Evolutionary conservation across 1,140 invertebrate species (phyloP), one percentile per base, ranked within the genome.

Genomic region (Drosophila pallidifrons): DNA sequence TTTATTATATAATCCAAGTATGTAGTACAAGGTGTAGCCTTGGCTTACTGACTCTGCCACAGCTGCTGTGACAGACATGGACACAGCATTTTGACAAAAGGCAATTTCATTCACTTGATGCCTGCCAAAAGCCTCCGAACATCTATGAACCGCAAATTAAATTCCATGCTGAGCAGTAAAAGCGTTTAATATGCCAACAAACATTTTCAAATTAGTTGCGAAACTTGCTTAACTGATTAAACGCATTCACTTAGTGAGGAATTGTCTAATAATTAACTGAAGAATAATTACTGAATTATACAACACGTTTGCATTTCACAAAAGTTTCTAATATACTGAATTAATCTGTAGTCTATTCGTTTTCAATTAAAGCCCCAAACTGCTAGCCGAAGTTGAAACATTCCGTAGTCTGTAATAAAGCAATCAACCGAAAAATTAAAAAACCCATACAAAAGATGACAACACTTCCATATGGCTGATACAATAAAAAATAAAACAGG

Each of bases 361-460:
- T 74, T 74, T 57, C 65, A 68, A 74, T 69, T 61, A 63, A 69
- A 47, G 30, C 54, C n/a, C 11, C 32, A 15, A n/a, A 30, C 20
- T 11, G 4, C 5, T 0, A 43, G 35, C 20, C 52, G 20, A 38
- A 49, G 6, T n/a, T 11, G 7, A 11, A 58, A 32, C 25, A 32
- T 52, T 58, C 35, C 32, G 25, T 32, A 30, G 51, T 52, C 72
- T 75, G 66, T 79, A 69, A 80, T 80, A 75, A 70, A 77, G 78
- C 78, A 80, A 80, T 80, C 78, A 77, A 66, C 43, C 58, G 69
- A 74, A 80, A 77, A 80, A 74, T 77, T 74, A 77, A 80, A 77
- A 80, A 80, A 76, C 57, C 47, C 71, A 64, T 68, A 75, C 65
- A 69, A 69, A 75, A 75, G 66, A 75, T 77, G 60, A 46, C 25